Percentiles rank a stretch among this genome's conserved stretches.
Evolutionary conservation across 2,113 vertebrate species (phyloP).

Genomic region (Lipophrys pholis): DNA sequence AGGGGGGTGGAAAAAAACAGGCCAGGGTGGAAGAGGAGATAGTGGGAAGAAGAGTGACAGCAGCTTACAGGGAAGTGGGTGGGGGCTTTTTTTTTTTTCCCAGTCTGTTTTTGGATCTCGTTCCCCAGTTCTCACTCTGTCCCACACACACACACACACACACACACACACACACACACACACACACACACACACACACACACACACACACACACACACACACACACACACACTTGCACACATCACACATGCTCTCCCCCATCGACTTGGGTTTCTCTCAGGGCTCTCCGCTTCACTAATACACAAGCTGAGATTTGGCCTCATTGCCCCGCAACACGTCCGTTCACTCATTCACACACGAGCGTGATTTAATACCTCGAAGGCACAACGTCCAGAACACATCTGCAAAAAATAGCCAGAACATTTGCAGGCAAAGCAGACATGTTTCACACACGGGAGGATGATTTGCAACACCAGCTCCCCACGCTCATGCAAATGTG

Average conservation of each 20-base stretch:
- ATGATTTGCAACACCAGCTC: constrained; percentile 24
- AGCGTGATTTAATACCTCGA: no score
- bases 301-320: constrained; percentile 52
- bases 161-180: no score
- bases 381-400: no score
- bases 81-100: constrained; percentile 22
- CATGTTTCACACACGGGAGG: constrained; percentile 1
- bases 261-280: constrained; percentile 37
- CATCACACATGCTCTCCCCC: neutral
- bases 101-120: constrained; percentile 25
- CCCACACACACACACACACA: neutral
- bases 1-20: neutral
- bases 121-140: constrained; percentile 12
- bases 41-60: constrained; percentile 67
- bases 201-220: no score
- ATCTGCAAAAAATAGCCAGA: neutral
- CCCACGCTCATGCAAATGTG: constrained; percentile 13
- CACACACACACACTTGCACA: neutral
- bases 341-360: constrained; percentile 12
- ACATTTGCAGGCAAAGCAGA: constrained; percentile 6
- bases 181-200: no score
- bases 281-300: constrained; percentile 54
- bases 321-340: constrained; percentile 21
- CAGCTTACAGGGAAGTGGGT: constrained; percentile 55
- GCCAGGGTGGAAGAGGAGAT: constrained; percentile 54